Evolutionary conservation across 1,140 invertebrate genomes (phyloP).

Genomic region (Probaryconus sp.): DNA sequence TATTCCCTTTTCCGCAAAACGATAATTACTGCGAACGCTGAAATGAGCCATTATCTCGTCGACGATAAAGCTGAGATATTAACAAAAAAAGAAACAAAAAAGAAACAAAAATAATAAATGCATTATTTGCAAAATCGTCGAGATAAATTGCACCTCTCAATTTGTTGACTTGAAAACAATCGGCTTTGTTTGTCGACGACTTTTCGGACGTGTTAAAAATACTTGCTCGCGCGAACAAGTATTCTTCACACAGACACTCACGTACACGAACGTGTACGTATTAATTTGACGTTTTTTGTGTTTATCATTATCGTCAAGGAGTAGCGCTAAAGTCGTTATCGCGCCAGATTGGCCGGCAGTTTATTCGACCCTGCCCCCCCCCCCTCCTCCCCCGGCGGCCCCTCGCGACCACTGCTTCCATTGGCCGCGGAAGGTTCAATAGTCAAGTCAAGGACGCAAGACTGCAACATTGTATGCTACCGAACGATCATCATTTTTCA

Average conservation of each 20-base stretch:
- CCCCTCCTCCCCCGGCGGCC: not conserved
- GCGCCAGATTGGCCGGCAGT: slow-evolving; percentile 60
- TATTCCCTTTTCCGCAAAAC: slow-evolving; percentile 8
- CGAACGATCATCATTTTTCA: slow-evolving; percentile 57
- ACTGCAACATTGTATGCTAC: slow-evolving; percentile 63
- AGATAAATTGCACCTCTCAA: slow-evolving; percentile 58
- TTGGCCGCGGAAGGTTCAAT: slow-evolving; percentile 70
- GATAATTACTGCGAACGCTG: slow-evolving; percentile 31
- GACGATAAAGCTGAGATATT: slow-evolving; percentile 48
- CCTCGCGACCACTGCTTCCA: slow-evolving; percentile 48
- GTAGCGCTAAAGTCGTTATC: slow-evolving; percentile 66
- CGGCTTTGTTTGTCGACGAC: slow-evolving; percentile 52
- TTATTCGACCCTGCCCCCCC: slow-evolving; percentile 58
- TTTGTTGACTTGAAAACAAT: slow-evolving; percentile 53
- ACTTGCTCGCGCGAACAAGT: not conserved
- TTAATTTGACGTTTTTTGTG: slow-evolving; percentile 52
- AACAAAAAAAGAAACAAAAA: slow-evolving; percentile 28
- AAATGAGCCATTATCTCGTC: slow-evolving; percentile 44
- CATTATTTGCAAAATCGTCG: slow-evolving; percentile 51
- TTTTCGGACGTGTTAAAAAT: slow-evolving; percentile 47
- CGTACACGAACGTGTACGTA: slow-evolving; percentile 23
- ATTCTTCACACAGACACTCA: slow-evolving; percentile 11
- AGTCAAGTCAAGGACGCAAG: slow-evolving; percentile 69
- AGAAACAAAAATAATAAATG: slow-evolving; percentile 33
- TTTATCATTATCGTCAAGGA: slow-evolving; percentile 56